These are phyloP conservation scores for Pelecanus crispus DNA, from an alignment of 2,113 vertebrate species.

Conservation along the genomic window DNA sequence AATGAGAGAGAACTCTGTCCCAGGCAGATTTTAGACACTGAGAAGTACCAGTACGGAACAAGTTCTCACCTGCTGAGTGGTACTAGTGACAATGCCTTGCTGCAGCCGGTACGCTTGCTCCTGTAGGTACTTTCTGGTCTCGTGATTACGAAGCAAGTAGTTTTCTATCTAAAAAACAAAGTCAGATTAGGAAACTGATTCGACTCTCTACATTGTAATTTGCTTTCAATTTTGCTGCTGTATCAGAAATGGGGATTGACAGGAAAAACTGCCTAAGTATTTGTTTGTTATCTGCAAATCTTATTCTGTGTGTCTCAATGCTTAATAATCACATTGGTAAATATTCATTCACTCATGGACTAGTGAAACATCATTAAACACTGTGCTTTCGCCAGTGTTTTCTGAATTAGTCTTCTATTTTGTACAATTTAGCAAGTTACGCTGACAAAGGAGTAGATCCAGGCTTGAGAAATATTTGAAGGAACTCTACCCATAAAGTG, in stretches of 20 bases:
- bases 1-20: neutral
- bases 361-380: neutral
- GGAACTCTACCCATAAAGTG: neutral
- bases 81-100: slow-evolving; percentile 95
- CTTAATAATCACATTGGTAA: neutral
- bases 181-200: neutral
- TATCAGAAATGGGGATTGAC: neutral
- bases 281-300: neutral
- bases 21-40: neutral
- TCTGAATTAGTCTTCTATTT: neutral
- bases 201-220: neutral
- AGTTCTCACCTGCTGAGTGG: slow-evolving; percentile 88
- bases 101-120: slow-evolving; percentile 96
- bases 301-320: neutral
- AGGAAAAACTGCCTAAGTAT: neutral
- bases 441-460: neutral
- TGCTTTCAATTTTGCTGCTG: neutral
- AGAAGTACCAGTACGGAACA: neutral
- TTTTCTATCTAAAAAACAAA: slow-evolving; percentile 87
- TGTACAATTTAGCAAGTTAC: neutral
- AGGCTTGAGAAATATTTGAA: neutral
- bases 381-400: neutral
- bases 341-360: neutral
- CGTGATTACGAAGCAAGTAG: slow-evolving; percentile 93
- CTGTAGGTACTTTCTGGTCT: slow-evolving; percentile 92